phyloP scores from a whole-genome alignment of 1,140 invertebrate genomes.

The Littorina saxatilis region DNA sequence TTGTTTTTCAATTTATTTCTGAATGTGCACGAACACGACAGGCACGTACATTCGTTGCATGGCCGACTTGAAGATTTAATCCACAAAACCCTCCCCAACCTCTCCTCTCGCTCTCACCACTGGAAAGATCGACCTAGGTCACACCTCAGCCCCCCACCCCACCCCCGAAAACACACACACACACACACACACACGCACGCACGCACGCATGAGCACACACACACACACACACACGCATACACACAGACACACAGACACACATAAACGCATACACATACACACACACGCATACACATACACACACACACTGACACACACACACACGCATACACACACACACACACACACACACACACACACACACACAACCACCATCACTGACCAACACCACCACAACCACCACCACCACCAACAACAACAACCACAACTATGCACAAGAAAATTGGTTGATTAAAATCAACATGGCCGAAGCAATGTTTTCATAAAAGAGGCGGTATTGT shows the following conservation, averaged over 20 bases:
- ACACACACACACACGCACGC: neutral
- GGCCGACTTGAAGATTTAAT: neutral
- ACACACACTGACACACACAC: slow-evolving; percentile 14
- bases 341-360: neutral
- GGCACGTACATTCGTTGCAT: neutral
- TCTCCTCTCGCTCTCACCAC: neutral
- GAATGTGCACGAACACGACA: too few species aligned
- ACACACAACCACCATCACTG: neutral
- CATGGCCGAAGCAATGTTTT: too few species aligned
- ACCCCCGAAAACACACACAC: too few species aligned
- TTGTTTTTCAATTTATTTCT: too few species aligned
- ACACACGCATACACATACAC: neutral
- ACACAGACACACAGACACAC: too few species aligned
- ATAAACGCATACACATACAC: too few species aligned
- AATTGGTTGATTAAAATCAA: too few species aligned
- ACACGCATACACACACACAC: slow-evolving; percentile 31
- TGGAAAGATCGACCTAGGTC: neutral
- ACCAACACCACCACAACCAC: neutral
- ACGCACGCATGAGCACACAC: too few species aligned
- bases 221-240: too few species aligned
- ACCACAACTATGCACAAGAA: too few species aligned
- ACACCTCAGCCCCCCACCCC: neutral
- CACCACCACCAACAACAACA: too few species aligned
- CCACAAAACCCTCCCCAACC: neutral
- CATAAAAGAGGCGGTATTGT: too few species aligned